Percentiles rank a stretch among this genome's conserved stretches.
These are phyloP conservation scores for Melipona bicolor DNA, from an alignment of 2,888 invertebrate genomes.

Conservation along the genomic window DNA sequence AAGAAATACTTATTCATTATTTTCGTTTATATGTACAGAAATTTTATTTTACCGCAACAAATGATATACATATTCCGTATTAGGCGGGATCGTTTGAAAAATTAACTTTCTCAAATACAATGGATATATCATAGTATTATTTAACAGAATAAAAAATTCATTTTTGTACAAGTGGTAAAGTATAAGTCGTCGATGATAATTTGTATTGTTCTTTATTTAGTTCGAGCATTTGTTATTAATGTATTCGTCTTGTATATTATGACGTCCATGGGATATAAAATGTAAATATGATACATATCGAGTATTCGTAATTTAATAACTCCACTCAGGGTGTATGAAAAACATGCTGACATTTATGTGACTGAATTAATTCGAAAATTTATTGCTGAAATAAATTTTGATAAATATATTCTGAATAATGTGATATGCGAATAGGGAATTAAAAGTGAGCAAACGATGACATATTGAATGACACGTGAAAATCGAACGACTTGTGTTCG, in stretches of 20 bases:
- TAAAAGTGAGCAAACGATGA: not conserved
- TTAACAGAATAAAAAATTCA: constrained; percentile 32
- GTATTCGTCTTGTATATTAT: constrained; percentile 56
- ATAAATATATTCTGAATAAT: not conserved
- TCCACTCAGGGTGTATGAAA: constrained; percentile 35
- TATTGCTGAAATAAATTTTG: not conserved
- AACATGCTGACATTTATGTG: constrained; percentile 40
- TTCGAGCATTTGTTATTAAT: constrained; percentile 44
- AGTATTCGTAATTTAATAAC: constrained; percentile 29
- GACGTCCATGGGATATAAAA: constrained; percentile 61
- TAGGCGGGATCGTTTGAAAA: constrained; percentile 6
- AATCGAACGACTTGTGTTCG: not conserved
- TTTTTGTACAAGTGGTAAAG: constrained; percentile 31
- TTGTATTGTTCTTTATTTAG: constrained; percentile 44
- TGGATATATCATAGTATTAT: constrained; percentile 32
- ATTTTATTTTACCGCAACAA: constrained; percentile 11
- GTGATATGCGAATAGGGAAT: not conserved
- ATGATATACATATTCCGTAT: constrained; percentile 12
- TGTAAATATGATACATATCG: constrained; percentile 56
- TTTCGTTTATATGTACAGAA: constrained; percentile 32
- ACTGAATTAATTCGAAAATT: not conserved
- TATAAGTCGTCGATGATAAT: constrained; percentile 33
- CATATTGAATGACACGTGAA: not conserved
- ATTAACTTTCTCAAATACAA: not conserved
- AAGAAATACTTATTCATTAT: not conserved